These are phyloP conservation scores for Keiferia lycopersicella DNA, from an alignment of 2,888 invertebrate genomes.

Conservation along the genomic window DNA sequence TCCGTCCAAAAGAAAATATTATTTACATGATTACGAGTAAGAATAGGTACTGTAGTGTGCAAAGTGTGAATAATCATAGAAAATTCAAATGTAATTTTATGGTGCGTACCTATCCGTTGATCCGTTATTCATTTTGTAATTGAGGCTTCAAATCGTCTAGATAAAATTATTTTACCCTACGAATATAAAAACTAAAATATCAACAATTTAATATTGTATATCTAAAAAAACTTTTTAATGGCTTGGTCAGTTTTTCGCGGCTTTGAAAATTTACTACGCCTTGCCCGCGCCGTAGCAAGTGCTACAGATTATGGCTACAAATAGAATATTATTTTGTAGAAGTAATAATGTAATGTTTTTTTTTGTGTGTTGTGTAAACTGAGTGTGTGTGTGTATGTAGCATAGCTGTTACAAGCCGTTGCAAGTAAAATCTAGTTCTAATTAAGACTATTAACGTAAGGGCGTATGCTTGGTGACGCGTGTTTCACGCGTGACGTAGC, in stretches of 20 bases:
- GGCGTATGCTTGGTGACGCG: background rate
- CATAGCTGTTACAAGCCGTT: background rate
- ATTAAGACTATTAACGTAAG: background rate
- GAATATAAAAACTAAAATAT: no score
- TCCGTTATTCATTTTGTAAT: no score
- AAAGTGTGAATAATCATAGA: no score
- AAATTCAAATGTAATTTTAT: no score
- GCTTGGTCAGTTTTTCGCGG: background rate
- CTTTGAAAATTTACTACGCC: background rate
- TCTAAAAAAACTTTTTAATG: no score
- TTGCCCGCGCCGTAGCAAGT: background rate
- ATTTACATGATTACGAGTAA: no score
- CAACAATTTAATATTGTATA: no score
- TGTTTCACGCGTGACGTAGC: background rate
- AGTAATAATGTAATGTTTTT: no score
- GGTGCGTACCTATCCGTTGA: no score
- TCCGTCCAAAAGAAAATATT: slow-evolving; percentile 47
- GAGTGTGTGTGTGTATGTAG: background rate
- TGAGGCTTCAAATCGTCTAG: no score
- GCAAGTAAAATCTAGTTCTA: background rate
- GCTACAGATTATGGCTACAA: background rate
- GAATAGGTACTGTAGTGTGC: background rate
- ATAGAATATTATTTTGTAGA: background rate
- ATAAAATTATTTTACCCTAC: no score
- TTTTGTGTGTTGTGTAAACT: background rate